Conservation (phyloP, 2,797 vertebrate species). For the Okamejei kenojei region DNA sequence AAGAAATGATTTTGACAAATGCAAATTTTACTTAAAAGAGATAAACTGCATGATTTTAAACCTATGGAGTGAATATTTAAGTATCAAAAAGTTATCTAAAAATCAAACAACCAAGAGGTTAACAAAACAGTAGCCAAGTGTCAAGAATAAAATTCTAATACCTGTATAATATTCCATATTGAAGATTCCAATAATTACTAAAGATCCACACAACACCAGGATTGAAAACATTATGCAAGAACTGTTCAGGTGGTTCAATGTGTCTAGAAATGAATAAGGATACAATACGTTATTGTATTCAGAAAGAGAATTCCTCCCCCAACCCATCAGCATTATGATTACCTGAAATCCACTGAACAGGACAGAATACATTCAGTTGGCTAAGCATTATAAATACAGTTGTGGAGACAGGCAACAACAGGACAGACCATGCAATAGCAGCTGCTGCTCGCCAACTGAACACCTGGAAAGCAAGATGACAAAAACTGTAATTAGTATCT, state of each 20-base stretch:
- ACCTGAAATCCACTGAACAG: conserved; percentile 77
- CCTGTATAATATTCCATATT: conserved; percentile 83
- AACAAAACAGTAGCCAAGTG: neutral
- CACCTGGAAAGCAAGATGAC: conserved; percentile 59
- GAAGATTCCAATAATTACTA: conserved; percentile 73
- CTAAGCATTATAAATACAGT: conserved; percentile 69
- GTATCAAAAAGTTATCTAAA: neutral
- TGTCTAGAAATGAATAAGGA: conserved; percentile 58
- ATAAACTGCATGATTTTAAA: neutral
- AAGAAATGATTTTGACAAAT: neutral
- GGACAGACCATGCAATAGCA: conserved; percentile 76
- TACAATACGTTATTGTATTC: neutral
- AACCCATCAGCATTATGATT: conserved; percentile 35
- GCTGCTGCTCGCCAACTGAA: conserved; percentile 78
- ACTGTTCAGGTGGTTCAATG: conserved; percentile 63
- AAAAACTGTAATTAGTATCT: neutral
- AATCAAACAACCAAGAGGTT: neutral
- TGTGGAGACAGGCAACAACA: conserved; percentile 71
- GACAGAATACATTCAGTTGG: conserved; percentile 71
- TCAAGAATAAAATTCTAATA: conserved; percentile 48
- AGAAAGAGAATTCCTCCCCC: neutral
- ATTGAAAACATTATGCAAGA: conserved; percentile 70
- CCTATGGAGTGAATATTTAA: neutral
- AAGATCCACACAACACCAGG: conserved; percentile 70
- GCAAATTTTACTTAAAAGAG: neutral